Conservation (phyloP, 2,113 vertebrate species). For the Galemys pyrenaicus region DNA sequence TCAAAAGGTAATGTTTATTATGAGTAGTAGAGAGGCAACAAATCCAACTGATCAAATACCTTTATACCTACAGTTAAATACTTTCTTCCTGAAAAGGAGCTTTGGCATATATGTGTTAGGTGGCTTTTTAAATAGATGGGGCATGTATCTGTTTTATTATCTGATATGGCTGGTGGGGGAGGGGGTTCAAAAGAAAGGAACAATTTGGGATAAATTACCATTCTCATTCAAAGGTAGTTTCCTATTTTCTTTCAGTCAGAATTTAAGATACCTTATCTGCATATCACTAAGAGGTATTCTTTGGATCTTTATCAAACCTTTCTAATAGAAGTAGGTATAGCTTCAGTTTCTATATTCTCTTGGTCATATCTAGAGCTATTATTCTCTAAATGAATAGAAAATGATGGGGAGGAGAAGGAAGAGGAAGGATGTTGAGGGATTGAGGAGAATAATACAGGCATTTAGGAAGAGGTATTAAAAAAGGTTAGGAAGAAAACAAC, state of each 20-base stretch:
- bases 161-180: neutral
- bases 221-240: constrained; percentile 42
- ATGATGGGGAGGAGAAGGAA: neutral
- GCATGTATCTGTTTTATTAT: constrained; percentile 3
- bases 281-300: neutral
- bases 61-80: constrained; percentile 23
- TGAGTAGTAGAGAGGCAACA: neutral
- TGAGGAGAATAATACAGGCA: neutral
- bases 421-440: too few species aligned
- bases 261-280: neutral
- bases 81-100: constrained; percentile 11
- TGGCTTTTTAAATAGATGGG: neutral
- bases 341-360: neutral
- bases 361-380: neutral
- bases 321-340: neutral
- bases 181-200: neutral
- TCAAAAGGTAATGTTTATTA: neutral
- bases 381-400: neutral
- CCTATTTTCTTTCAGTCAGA: neutral
- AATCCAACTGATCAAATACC: neutral
- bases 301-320: neutral
- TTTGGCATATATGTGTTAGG: neutral
- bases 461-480: neutral
- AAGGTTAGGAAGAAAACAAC: neutral
- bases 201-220: neutral